Evolutionary conservation across 1,140 invertebrate species (phyloP).

Genomic region (Aleiodes sp.): DNA sequence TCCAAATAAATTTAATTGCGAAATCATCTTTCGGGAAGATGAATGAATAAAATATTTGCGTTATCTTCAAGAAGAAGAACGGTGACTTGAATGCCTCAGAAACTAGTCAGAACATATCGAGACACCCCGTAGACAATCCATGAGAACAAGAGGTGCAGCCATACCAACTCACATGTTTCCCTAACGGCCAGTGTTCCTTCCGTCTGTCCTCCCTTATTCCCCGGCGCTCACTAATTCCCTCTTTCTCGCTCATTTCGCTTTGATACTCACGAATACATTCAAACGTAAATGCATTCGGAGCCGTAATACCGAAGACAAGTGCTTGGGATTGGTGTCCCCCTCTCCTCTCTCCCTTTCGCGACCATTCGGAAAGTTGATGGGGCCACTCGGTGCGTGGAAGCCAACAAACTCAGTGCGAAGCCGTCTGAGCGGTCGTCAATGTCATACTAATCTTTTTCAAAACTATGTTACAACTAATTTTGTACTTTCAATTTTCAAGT

Average conservation of each 20-base stretch:
- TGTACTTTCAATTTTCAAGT: too few relatives aligned
- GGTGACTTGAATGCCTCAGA: constrained; percentile 45
- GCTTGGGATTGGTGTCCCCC: constrained; percentile 3
- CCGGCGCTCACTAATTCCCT: neutral
- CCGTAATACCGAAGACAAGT: constrained; percentile 8
- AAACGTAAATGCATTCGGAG: neutral
- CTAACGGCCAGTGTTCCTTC: constrained; percentile 7
- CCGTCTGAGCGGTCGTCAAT: constrained; percentile 16
- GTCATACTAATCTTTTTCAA: neutral
- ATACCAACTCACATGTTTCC: constrained; percentile 2
- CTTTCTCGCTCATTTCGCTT: neutral
- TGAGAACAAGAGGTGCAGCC: neutral
- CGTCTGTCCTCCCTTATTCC: neutral
- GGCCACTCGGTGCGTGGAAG: constrained; percentile 44
- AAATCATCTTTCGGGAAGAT: too few relatives aligned
- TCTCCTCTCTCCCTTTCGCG: neutral
- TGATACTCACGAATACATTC: neutral
- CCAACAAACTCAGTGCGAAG: constrained; percentile 57
- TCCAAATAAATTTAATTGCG: neutral
- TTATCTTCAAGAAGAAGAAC: neutral
- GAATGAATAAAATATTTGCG: neutral
- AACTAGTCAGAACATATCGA: constrained; percentile 40
- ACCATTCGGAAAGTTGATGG: constrained; percentile 16
- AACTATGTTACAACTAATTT: too few relatives aligned
- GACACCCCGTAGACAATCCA: constrained; percentile 43